phyloP scores from a whole-genome alignment of 2,888 invertebrate species.

The Operophtera brumata region DNA sequence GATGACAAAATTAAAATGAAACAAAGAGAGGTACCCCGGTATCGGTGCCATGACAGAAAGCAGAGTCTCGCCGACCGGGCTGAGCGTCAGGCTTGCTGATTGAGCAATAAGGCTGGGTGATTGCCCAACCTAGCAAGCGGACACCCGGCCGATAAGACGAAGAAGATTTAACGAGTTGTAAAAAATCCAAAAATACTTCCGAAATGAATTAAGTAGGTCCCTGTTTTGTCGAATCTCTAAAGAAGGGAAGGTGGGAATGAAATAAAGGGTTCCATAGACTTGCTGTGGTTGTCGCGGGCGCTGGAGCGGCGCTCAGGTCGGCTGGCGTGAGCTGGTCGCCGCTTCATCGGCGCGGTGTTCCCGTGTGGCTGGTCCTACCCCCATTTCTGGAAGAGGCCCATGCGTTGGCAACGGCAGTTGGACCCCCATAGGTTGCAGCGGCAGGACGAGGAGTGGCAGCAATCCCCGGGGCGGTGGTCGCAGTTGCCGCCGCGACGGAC shows the following conservation, averaged over 20 bases:
- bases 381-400: conserved; percentile 94
- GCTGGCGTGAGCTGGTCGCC: conserved; percentile 65
- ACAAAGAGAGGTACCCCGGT: conserved; percentile 47
- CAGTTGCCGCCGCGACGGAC: conserved; percentile 90
- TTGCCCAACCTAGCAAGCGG: conserved; percentile 85
- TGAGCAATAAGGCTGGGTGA: conserved; percentile 88
- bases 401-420: conserved; percentile 93
- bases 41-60: conserved; percentile 59
- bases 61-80: conserved; percentile 65
- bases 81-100: conserved; percentile 78
- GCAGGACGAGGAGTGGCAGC: conserved; percentile 92
- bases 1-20: conserved; percentile 44
- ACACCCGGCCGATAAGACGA: conserved; percentile 71
- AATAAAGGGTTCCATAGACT: conserved; percentile 68
- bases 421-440: conserved; percentile 94
- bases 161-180: conserved; percentile 46
- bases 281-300: conserved; percentile 65
- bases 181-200: conserved; percentile 74
- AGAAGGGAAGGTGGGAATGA: conserved; percentile 48
- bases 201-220: conserved; percentile 75
- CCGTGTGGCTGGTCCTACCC: conserved; percentile 70
- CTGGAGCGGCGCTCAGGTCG: conserved; percentile 72
- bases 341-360: conserved; percentile 55
- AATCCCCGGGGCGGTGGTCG: conserved; percentile 91
- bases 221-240: conserved; percentile 67